These are phyloP conservation scores for Asobara japonica DNA, from an alignment of 1,140 invertebrate genomes.

Conservation along the genomic window DNA sequence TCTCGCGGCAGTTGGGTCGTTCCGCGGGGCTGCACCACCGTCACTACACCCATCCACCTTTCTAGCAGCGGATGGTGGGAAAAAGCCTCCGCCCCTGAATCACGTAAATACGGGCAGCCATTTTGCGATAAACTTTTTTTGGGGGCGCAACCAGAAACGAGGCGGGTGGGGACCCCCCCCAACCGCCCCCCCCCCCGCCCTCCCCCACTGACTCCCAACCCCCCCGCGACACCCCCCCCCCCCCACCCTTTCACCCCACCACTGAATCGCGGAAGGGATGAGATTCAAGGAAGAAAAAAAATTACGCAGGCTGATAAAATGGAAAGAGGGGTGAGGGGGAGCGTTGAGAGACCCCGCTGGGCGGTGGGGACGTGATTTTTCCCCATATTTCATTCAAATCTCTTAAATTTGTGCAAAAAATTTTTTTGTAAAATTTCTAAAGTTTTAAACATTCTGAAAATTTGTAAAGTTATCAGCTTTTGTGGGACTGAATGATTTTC, in stretches of 20 bases:
- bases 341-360: no score
- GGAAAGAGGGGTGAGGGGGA: background rate
- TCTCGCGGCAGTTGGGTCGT: slow-evolving; percentile 64
- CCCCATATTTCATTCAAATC: no score
- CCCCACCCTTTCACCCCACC: no score
- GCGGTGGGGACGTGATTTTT: no score
- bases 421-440: no score
- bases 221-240: slow-evolving; percentile 1
- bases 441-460: no score
- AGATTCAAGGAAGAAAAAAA: slow-evolving; percentile 26
- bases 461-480: no score
- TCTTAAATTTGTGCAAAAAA: no score
- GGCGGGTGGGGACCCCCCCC: background rate
- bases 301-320: slow-evolving; percentile 10
- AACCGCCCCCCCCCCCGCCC: no score
- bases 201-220: no score
- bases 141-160: slow-evolving; percentile 21
- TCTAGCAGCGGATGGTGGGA: slow-evolving; percentile 47
- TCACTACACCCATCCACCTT: slow-evolving; percentile 15
- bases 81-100: slow-evolving; percentile 65
- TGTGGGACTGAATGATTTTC: no score
- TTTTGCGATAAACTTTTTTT: slow-evolving; percentile 67
- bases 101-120: slow-evolving; percentile 67
- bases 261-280: slow-evolving; percentile 19
- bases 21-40: slow-evolving; percentile 41